phyloP scores from a whole-genome alignment of 2,888 invertebrate species.

The Cephus runcator region DNA sequence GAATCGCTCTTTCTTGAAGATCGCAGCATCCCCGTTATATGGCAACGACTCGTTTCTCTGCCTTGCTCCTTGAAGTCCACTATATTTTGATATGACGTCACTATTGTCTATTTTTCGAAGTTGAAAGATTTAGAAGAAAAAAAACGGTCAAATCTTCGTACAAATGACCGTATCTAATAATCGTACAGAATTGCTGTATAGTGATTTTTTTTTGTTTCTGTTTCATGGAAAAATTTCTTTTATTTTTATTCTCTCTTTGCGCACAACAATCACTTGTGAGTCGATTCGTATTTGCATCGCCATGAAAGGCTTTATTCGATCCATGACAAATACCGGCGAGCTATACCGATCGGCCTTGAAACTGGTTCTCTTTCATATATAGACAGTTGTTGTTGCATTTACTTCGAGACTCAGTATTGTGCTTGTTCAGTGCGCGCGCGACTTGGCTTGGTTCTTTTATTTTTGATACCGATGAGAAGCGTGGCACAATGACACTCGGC shows the following conservation, averaged over 20 bases:
- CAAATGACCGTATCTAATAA: neutral
- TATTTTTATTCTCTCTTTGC: neutral
- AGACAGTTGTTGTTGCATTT: neutral
- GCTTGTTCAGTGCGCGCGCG: neutral
- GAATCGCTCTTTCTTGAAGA: slow-evolving; percentile 27
- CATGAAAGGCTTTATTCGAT: neutral
- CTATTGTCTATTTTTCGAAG: neutral
- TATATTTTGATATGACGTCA: neutral
- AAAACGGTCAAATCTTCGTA: neutral
- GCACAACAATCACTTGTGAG: neutral
- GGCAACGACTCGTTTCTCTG: neutral
- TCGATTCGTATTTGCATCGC: neutral
- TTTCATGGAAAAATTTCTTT: neutral
- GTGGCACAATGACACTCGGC: neutral
- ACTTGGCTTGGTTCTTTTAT: neutral
- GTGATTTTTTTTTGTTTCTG: neutral
- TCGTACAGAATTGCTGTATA: neutral
- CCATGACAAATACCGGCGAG: neutral
- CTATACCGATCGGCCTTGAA: slow-evolving; percentile 8
- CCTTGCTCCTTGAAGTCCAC: neutral
- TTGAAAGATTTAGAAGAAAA: neutral
- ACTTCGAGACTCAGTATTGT: slow-evolving; percentile 1
- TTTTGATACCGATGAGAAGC: neutral
- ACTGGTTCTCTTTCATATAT: slow-evolving; percentile 3
- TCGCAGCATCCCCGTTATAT: neutral